These are phyloP conservation scores for Octopus sinensis DNA, from an alignment of 1,140 invertebrate species.

Conservation along the genomic window DNA sequence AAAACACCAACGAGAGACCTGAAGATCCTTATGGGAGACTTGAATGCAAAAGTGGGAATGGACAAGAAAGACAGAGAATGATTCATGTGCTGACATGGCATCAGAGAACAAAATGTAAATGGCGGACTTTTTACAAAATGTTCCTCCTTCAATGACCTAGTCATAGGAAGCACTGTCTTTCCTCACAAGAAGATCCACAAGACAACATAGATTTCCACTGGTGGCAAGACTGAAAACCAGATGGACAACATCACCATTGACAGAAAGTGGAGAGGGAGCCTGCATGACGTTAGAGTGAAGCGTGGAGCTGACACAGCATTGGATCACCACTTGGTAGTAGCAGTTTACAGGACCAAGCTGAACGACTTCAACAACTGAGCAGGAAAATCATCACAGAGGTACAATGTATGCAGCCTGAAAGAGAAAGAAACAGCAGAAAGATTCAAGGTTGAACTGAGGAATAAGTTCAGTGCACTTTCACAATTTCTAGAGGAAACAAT, in stretches of 20 bases:
- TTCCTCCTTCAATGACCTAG: constrained; percentile 5
- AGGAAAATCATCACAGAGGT: constrained; percentile 19
- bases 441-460: neutral
- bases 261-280: constrained; percentile 24
- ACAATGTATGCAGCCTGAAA: constrained; percentile 2
- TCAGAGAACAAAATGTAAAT: constrained; percentile 25
- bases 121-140: constrained; percentile 20
- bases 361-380: neutral
- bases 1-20: constrained; percentile 20
- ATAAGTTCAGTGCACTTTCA: neutral
- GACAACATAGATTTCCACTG: constrained; percentile 24
- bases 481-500: no score
- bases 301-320: constrained; percentile 32
- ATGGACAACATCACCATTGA: constrained; percentile 24
- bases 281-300: constrained; percentile 28
- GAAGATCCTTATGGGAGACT: constrained; percentile 27
- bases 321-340: constrained; percentile 27
- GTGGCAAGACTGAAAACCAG: constrained; percentile 24
- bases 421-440: no score
- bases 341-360: constrained; percentile 14
- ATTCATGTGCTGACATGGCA: constrained; percentile 29
- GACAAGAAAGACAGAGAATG: constrained; percentile 26
- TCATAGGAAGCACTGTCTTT: constrained; percentile 76
- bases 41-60: constrained; percentile 32
- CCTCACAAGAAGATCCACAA: constrained; percentile 33